A percentile compares a stretch with the other conserved stretches of the same genome.
phyloP scores from a whole-genome alignment of 2,113 vertebrate species.

The Ochotona curzoniae region DNA sequence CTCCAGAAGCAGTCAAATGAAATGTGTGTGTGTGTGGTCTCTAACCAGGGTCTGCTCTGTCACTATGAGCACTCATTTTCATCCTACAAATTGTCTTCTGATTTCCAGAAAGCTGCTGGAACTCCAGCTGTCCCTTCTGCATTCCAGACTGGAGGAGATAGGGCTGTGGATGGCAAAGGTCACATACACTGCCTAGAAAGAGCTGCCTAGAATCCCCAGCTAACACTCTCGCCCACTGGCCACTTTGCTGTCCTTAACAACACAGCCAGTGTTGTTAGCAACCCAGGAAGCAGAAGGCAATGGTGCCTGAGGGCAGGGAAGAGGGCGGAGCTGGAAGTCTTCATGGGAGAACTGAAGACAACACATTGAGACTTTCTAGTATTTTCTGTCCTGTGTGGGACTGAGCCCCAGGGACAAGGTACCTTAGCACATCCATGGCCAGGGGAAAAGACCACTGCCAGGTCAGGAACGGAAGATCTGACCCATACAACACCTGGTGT shows the following conservation, averaged over 20 bases:
- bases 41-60: too few relatives aligned
- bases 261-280: neutral
- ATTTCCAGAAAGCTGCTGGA: neutral
- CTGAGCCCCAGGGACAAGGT: neutral
- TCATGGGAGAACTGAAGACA: neutral
- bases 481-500: neutral
- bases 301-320: neutral
- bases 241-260: neutral
- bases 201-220: neutral
- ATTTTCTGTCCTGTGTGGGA: neutral
- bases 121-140: conserved; percentile 14
- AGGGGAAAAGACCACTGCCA: neutral
- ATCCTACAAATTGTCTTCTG: neutral
- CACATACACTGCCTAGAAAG: neutral
- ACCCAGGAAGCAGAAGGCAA: conserved; percentile 6
- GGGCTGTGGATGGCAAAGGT: neutral
- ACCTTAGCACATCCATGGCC: neutral
- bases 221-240: neutral
- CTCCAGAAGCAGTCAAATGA: too few relatives aligned
- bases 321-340: too few relatives aligned
- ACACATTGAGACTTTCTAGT: neutral
- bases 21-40: too few relatives aligned
- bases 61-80: neutral
- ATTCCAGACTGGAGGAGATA: neutral
- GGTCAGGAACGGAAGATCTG: neutral